phyloP scores from a whole-genome alignment of 2,113 vertebrate species.

The Chamaea fasciata region DNA sequence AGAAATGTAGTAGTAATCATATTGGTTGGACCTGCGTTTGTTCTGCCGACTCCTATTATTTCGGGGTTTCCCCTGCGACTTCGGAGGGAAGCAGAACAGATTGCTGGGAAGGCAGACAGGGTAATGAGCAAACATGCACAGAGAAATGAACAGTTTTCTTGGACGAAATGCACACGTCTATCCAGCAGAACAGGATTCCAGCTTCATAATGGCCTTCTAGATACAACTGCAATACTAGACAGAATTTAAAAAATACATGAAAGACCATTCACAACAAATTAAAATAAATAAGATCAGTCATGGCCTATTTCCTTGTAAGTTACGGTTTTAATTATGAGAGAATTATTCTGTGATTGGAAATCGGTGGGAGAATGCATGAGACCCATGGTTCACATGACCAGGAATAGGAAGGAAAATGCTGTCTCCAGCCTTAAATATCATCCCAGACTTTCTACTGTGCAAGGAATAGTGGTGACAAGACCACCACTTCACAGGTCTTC shows the following conservation, averaged over 20 bases:
- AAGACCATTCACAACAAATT: neutral
- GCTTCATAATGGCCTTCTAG: neutral
- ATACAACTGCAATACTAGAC: neutral
- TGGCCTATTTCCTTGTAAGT: neutral
- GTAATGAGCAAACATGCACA: neutral
- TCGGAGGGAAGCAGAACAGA: neutral
- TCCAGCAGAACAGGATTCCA: neutral
- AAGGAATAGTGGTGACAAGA: neutral
- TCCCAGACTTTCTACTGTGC: neutral
- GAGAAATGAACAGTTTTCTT: neutral
- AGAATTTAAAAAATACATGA: neutral
- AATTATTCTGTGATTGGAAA: neutral
- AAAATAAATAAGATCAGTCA: neutral
- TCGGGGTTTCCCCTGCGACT: no score
- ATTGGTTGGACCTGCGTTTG: no score
- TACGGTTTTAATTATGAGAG: neutral
- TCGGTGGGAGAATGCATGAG: neutral
- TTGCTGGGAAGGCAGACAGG: neutral
- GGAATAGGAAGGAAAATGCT: neutral
- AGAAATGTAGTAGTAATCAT: no score
- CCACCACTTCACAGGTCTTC: neutral
- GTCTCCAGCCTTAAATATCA: neutral
- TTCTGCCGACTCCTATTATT: no score
- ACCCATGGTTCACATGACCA: accelerated
- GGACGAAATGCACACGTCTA: neutral